Percentiles rank a stretch among this genome's conserved stretches.
Conservation (phyloP, 2,113 vertebrate species). For the Zosterops pallidus region DNA sequence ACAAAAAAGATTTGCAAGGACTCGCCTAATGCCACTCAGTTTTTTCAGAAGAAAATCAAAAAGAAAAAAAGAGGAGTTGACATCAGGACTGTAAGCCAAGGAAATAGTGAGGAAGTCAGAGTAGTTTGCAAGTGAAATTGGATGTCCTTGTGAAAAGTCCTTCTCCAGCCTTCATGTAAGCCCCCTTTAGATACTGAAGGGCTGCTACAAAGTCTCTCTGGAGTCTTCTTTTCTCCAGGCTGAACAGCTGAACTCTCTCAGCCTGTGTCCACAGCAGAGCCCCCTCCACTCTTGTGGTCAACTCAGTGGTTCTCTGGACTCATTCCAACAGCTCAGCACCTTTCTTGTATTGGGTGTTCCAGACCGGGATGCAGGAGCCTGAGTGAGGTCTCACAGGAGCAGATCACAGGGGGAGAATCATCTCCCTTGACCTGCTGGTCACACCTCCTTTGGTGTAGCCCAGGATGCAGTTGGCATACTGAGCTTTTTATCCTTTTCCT, state of each 20-base stretch:
- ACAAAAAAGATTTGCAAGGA: neutral
- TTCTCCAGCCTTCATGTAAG: neutral
- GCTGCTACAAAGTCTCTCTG: neutral
- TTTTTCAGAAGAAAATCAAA: neutral
- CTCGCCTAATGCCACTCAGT: neutral
- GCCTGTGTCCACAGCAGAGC: neutral
- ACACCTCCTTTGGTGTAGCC: neutral
- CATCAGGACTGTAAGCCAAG: neutral
- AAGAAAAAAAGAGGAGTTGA: neutral
- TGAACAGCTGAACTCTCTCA: neutral
- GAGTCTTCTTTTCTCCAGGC: neutral
- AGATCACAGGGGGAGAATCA: neutral
- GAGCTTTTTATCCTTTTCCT: neutral
- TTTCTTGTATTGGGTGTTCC: too few species aligned
- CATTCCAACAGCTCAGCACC: neutral
- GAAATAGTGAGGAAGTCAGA: neutral
- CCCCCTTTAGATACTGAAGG: neutral
- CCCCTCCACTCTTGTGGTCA: neutral
- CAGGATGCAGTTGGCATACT: neutral
- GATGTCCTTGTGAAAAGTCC: neutral
- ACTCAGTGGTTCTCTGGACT: too few species aligned
- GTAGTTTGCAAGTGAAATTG: neutral
- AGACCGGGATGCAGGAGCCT: too few species aligned
- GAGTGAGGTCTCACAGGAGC: neutral
- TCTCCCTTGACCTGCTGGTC: accelerated